Evolutionary conservation across 2,888 invertebrate species (phyloP).

Genomic region (Drosophila glabriapex): DNA sequence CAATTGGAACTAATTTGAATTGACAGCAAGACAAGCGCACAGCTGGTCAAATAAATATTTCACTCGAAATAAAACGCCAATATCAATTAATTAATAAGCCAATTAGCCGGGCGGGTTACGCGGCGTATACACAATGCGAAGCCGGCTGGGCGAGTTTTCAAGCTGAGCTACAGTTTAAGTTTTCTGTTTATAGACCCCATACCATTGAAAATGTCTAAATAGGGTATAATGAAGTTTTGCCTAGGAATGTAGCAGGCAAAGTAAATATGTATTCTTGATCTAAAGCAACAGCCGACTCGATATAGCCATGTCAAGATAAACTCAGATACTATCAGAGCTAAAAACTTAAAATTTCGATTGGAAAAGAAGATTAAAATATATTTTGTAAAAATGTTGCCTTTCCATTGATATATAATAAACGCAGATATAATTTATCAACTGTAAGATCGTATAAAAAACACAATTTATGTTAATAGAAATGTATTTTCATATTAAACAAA

Average conservation of each 20-base stretch:
- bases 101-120: conserved; percentile 58
- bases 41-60: conserved; percentile 42
- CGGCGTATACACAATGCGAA: conserved; percentile 50
- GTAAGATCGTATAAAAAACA: no score
- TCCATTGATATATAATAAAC: no score
- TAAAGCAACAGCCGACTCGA: neutral
- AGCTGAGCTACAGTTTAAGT: conserved; percentile 6
- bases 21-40: conserved; percentile 38
- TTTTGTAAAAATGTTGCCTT: neutral
- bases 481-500: neutral
- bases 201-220: neutral
- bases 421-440: no score
- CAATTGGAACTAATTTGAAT: conserved; percentile 45
- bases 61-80: conserved; percentile 44
- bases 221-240: neutral
- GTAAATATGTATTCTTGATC: neutral
- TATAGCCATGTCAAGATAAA: neutral
- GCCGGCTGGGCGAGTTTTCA: conserved; percentile 34
- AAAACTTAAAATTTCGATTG: neutral
- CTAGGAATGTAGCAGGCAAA: neutral
- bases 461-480: neutral
- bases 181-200: neutral
- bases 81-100: conserved; percentile 69
- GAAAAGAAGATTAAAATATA: neutral
- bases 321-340: neutral